Evolutionary conservation across 1,140 invertebrate genomes (phyloP), one percentile per base, ranked within the genome.

Genomic region (Metaphire vulgaris): DNA sequence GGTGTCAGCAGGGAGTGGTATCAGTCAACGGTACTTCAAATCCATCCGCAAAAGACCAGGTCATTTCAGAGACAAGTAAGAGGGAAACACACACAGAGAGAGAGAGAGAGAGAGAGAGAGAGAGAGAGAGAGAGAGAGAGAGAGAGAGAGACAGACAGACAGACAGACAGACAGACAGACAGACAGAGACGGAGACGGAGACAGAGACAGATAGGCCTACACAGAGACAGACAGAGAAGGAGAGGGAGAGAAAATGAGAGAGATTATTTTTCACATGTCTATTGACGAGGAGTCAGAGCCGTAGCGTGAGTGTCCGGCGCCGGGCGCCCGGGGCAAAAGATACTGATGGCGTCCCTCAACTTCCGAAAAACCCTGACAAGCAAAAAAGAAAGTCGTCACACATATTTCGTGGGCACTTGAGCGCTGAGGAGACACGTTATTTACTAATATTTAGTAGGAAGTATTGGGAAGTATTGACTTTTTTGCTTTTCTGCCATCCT

Each of bases 31-130:
- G n/a, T n/a, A n/a, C n/a, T n/a, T n/a, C n/a, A n/a, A n/a, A n/a
- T n/a, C n/a, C n/a, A n/a, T n/a, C n/a, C n/a, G n/a, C n/a, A n/a
- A n/a, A n/a, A n/a, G n/a, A n/a, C n/a, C n/a, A n/a, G n/a, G n/a
- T n/a, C n/a, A n/a, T n/a, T n/a, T n/a, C n/a, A n/a, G n/a, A n/a
- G n/a, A n/a, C n/a, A n/a, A n/a, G n/a, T n/a, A n/a, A n/a, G n/a
- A n/a, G n/a, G n/a, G n/a, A n/a, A n/a, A n/a, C n/a, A n/a, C n/a
- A n/a, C 41, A 56, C 41, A 56, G 41, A 56, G 41, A 56, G 41
- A 56, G 41, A 56, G 41, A 56, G 41, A 56, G 41, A 56, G 41
- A 56, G 41, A 56, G 41, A 56, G 41, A 56, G 41, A 56, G 41
- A 56, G 41, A 56, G 41, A 56, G 41, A 56, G 41, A 56, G 41